Conservation (phyloP, 2,888 invertebrate genomes). For the Entomobrya proxima region DNA sequence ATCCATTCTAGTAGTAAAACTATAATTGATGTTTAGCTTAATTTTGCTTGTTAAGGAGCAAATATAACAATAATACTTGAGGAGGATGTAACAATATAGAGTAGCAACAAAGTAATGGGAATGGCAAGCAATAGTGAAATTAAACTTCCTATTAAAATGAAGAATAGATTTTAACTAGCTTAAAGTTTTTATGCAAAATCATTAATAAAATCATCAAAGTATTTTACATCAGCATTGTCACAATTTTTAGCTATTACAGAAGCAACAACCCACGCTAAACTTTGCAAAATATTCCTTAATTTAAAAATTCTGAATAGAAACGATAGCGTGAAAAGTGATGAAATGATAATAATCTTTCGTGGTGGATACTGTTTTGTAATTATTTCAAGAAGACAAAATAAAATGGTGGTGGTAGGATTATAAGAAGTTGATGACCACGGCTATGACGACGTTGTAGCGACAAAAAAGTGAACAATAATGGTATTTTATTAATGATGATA, state of each 20-base stretch:
- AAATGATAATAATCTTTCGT: background rate
- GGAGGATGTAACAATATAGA: background rate
- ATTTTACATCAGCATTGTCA: background rate
- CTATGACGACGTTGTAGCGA: slow-evolving; percentile 4
- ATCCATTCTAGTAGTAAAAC: background rate
- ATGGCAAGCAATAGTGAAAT: background rate
- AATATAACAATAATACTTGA: background rate
- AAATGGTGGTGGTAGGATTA: background rate
- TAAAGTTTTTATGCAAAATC: background rate
- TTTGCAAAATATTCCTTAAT: background rate
- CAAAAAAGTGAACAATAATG: slow-evolving; percentile 15
- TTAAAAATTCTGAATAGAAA: slow-evolving; percentile 19
- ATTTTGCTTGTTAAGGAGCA: slow-evolving; percentile 6
- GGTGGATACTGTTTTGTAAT: background rate
- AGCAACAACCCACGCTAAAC: background rate
- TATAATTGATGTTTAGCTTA: slow-evolving; percentile 6
- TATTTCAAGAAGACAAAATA: slow-evolving; percentile 32
- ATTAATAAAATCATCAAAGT: background rate
- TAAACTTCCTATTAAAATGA: background rate
- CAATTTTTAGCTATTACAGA: background rate
- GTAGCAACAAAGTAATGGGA: background rate
- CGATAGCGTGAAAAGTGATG: slow-evolving; percentile 14
- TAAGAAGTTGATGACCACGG: background rate
- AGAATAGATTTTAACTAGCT: background rate
- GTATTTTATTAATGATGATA: background rate